Base-by-base conservation (phyloP, 2,888 invertebrate species). In the Choreutis nemorana region DNA sequence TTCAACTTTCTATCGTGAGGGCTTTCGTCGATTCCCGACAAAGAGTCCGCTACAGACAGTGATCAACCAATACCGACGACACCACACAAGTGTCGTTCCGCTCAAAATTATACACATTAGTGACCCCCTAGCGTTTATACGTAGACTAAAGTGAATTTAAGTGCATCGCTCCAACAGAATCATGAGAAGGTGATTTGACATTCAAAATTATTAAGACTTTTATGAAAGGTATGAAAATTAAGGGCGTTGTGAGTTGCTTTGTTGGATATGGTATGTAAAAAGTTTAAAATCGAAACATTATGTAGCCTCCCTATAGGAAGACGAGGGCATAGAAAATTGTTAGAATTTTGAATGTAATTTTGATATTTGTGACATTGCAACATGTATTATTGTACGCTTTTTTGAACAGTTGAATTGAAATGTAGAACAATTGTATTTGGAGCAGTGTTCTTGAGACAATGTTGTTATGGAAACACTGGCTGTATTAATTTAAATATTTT, bases 121-220 rank as follows among this genome's bases (percentile, higher is more conserved):
- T 58, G 57, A 54, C 48, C 50, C 50, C 51, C 46, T 64, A 60
- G 55, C 49, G 51, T 58, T 52, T 53, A 35, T 49, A 56, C n/a
- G n/a, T n/a, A 54, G 42, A 50, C 37, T 39, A 43, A 54, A 63
- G 61, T 65, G 55, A 60, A 56, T 55, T 62, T 45, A 44, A 54
- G 55, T 63, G 56, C 40, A 38, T 50, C 48, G 56, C 60, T 61
- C 56, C 37, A 36, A 34, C 41, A 44, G 48, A 52, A 62, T 66
- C 73, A 72, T 77, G 77, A 73, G 70, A 64, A 63, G 78, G 78
- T 65, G 78, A 77, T 77, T 39, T 54, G 56, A 67, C 53, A 58
- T 49, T 59, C 45, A 31, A 68, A 62, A 61, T 54, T 60, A 51
- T 50, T 53, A 68, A 44, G 55, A 75, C 67, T 54, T 45, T 58